Evolutionary conservation across 2,888 invertebrate species (phyloP).

Genomic region (Drosophila neotestacea): DNA sequence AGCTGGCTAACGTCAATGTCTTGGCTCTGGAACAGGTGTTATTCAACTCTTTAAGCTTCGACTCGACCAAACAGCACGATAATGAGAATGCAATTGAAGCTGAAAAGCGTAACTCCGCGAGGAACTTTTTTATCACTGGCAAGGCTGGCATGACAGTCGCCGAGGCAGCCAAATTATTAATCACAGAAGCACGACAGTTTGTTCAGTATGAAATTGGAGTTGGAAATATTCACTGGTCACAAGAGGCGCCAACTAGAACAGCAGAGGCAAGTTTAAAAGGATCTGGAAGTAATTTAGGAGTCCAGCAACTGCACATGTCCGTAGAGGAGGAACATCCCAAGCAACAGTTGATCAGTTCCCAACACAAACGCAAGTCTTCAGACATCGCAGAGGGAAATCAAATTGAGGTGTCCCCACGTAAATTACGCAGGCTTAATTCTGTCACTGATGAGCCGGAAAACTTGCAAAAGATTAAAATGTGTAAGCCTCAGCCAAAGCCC

Average conservation of each 20-base stretch:
- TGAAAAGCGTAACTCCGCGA: constrained; percentile 89
- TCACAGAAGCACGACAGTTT: constrained; percentile 91
- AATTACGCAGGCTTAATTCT: constrained; percentile 32
- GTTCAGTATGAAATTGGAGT: constrained; percentile 91
- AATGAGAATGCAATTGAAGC: constrained; percentile 89
- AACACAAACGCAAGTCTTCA: constrained; percentile 43
- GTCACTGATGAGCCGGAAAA: background rate
- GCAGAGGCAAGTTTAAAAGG: background rate
- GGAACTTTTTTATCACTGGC: constrained; percentile 92
- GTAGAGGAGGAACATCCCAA: constrained; percentile 40
- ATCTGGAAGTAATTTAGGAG: background rate
- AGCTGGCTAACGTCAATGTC: constrained; percentile 91
- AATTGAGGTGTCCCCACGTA: constrained; percentile 9
- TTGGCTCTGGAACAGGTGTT: constrained; percentile 91
- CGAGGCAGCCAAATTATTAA: constrained; percentile 92
- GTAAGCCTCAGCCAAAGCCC: background rate
- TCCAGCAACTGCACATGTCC: constrained; percentile 57
- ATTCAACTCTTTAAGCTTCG: constrained; percentile 92
- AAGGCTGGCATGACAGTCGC: constrained; percentile 91
- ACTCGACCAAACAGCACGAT: constrained; percentile 91
- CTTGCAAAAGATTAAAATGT: background rate
- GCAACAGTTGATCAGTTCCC: background rate
- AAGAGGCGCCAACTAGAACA: background rate
- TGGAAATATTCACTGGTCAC: constrained; percentile 89
- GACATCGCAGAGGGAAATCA: constrained; percentile 4